Conservation (phyloP, 2,888 invertebrate species). For the Tiphia femorata region DNA sequence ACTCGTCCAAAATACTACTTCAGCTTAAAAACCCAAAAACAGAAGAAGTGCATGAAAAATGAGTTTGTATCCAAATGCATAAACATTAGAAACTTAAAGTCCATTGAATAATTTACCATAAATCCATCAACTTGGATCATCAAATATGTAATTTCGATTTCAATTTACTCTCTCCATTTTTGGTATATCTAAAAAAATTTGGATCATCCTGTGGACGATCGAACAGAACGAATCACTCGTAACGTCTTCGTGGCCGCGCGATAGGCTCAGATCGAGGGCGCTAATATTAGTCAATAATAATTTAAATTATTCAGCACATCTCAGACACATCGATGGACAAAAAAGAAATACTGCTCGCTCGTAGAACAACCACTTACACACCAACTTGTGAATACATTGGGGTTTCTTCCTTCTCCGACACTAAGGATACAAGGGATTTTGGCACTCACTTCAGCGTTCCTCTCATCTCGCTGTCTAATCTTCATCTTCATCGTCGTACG, state of each 20-base stretch:
- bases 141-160: too few species aligned
- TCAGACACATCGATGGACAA: conserved; percentile 60
- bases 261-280: not conserved
- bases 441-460: conserved; percentile 57
- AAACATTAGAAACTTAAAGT: too few species aligned
- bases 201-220: too few species aligned
- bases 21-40: too few species aligned
- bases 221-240: too few species aligned
- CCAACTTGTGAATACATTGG: conserved; percentile 59
- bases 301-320: conserved; percentile 64
- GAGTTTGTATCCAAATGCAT: too few species aligned
- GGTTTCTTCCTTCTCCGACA: conserved; percentile 38
- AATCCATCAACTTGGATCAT: too few species aligned
- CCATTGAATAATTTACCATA: too few species aligned
- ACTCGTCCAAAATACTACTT: too few species aligned
- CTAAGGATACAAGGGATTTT: conserved; percentile 57
- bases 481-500: conserved; percentile 2
- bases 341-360: conserved; percentile 64
- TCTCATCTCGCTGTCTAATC: not conserved
- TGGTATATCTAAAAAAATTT: too few species aligned
- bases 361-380: conserved; percentile 58
- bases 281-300: conserved; percentile 53
- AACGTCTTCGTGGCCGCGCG: not conserved
- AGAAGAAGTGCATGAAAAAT: too few species aligned
- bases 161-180: too few species aligned